Evolutionary conservation across 1,140 invertebrate genomes (phyloP).

Genomic region (Zaprionus capensis): DNA sequence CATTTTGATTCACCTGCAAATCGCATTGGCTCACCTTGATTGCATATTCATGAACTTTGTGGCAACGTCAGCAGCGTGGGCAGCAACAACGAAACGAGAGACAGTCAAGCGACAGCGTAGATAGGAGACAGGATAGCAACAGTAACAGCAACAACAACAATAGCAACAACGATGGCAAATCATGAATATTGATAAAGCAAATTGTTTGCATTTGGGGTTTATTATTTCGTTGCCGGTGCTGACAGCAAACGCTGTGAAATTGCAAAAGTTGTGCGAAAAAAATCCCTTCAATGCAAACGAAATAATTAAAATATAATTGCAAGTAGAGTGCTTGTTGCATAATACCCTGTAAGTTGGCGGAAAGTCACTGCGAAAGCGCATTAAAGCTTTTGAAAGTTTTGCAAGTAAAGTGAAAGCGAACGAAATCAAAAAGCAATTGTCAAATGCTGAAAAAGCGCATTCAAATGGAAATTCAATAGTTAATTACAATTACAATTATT

Average conservation of each 20-base stretch:
- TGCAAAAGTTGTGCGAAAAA: slow-evolving; percentile 34
- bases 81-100: background rate
- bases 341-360: slow-evolving; percentile 12
- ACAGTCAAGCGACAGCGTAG: background rate
- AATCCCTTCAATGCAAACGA: slow-evolving; percentile 3
- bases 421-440: background rate
- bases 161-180: slow-evolving; percentile 24
- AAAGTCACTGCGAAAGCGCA: background rate
- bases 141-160: slow-evolving; percentile 12
- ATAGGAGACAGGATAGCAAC: slow-evolving; percentile 6
- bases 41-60: slow-evolving; percentile 67
- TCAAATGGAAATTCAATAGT: background rate
- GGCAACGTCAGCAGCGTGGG: background rate
- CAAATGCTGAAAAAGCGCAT: background rate
- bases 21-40: slow-evolving; percentile 59
- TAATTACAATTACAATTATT: too few relatives aligned
- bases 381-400: slow-evolving; percentile 17
- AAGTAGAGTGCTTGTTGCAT: background rate
- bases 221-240: slow-evolving; percentile 35
- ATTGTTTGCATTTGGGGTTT: slow-evolving; percentile 57
- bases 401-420: background rate
- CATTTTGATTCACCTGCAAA: slow-evolving; percentile 51
- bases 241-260: slow-evolving; percentile 38
- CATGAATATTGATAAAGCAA: slow-evolving; percentile 79
- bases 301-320: slow-evolving; percentile 12